A percentile compares a stretch with the other conserved stretches of the same genome.
Evolutionary conservation across 2,797 vertebrate genomes (phyloP).

Genomic region (Selene dorsalis): DNA sequence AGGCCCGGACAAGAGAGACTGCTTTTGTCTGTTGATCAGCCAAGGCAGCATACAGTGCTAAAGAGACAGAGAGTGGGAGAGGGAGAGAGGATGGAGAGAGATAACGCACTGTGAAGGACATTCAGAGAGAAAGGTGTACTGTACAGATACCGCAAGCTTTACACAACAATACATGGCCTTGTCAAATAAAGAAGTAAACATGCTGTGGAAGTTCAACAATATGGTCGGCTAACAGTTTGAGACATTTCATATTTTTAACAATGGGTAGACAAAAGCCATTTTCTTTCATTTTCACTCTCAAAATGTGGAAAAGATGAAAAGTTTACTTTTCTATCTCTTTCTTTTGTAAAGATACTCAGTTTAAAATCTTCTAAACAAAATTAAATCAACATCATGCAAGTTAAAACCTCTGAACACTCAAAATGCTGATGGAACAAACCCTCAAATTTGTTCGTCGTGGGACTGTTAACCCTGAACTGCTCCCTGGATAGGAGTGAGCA

Average conservation of each 20-base stretch:
- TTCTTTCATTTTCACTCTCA: neutral
- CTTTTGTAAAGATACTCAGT: neutral
- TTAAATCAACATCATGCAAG: neutral
- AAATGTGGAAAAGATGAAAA: neutral
- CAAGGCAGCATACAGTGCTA: constrained; percentile 54
- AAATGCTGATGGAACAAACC: neutral
- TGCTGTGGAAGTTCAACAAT: neutral
- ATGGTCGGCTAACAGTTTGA: neutral
- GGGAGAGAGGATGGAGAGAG: neutral
- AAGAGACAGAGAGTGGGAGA: neutral
- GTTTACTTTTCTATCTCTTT: no score
- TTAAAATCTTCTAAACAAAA: neutral
- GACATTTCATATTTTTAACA: neutral
- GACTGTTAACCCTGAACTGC: neutral
- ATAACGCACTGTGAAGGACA: constrained; percentile 41
- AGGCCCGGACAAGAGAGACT: constrained; percentile 67
- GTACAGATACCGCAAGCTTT: neutral
- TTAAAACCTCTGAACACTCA: neutral
- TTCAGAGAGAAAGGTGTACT: constrained; percentile 6
- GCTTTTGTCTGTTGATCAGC: constrained; percentile 73
- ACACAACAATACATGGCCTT: neutral
- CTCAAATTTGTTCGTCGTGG: neutral
- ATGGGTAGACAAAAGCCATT: neutral
- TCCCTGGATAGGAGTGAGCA: no score
- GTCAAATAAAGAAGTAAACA: neutral